Base-by-base conservation (phyloP, 2,888 invertebrate genomes). In the Mythimna pallens region DNA sequence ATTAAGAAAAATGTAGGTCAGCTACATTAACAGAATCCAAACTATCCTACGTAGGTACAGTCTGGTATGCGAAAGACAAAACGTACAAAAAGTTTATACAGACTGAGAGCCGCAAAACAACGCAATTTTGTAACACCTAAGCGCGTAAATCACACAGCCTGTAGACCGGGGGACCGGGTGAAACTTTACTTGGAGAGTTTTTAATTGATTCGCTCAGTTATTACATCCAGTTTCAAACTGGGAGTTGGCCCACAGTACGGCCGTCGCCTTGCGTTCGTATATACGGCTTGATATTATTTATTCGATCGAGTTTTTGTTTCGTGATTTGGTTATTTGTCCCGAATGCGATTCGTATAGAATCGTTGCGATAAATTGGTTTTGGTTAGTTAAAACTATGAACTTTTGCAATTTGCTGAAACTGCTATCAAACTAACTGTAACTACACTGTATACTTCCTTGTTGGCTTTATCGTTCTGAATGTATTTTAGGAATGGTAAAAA, bases 181-280 rank as follows among this genome's bases (percentile, higher is more conserved):
- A 76, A 91, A 92, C 89, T 90, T 92, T 87, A 78, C 88, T 87
- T 79, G 82, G 85, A 86, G 89, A 91, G 89, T 90, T 92, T 91
- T 92, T 92, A 92, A 93, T 92, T 92, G 90, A 92, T 91, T 85
- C 86, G 74, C 85, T 80, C 85, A 81, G 87, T 88, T 88, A 88
- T 88, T 89, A 88, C 87, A 88, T 83, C 78, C 78, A 86, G 85
- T 86, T 86, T 68, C 50, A 63, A 83, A 81, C 76, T 76, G 70
- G 25, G 73, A 80, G 80, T 78, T 85, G 65, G 71, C 62, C 79
- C 70, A 83, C 64, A 81, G 69, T 61, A 65, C 72, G 72, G 64
- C 52, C 73, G 76, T 79, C 73, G 70, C 59, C 64, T 71, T 65
- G 69, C 50, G 59, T 74, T 80, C 63, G 65, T 73, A 61, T 58